These are phyloP conservation scores for Pempheris klunzingeri DNA, from an alignment of 2,797 vertebrate genomes.

Conservation along the genomic window DNA sequence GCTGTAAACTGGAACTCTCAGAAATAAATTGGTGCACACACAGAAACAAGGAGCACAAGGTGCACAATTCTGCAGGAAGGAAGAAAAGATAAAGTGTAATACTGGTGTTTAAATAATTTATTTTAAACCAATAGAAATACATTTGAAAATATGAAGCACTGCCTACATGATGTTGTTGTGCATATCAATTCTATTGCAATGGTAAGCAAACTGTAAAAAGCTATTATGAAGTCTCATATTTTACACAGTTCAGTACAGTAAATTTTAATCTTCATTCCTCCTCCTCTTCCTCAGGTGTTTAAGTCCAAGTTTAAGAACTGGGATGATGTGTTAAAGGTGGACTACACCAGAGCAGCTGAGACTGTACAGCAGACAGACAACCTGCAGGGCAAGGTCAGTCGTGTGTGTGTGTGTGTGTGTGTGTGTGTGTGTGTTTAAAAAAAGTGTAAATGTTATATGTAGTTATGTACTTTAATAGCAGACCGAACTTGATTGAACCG, in stretches of 20 bases:
- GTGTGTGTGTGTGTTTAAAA: background rate
- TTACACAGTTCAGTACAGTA: background rate
- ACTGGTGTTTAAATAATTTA: background rate
- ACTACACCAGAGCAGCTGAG: slow-evolving; percentile 96
- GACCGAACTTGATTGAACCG: too few relatives aligned
- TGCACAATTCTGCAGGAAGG: background rate
- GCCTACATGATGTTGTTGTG: background rate
- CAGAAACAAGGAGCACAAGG: background rate
- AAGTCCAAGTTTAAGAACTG: slow-evolving; percentile 99
- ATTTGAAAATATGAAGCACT: background rate
- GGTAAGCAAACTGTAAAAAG: background rate
- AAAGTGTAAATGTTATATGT: background rate
- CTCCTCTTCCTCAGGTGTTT: slow-evolving; percentile 87
- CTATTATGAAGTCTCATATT: background rate
- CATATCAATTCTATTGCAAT: background rate
- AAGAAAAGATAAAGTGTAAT: background rate
- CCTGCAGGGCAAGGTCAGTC: slow-evolving; percentile 88
- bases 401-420: too few relatives aligned
- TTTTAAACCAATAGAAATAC: background rate
- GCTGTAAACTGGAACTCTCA: background rate
- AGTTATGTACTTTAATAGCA: background rate
- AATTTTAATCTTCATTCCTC: background rate
- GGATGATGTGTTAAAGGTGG: slow-evolving; percentile 96
- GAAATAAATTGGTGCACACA: background rate
- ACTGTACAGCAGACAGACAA: slow-evolving; percentile 86